Evolutionary conservation across 2,113 vertebrate genomes (phyloP), one percentile per base, ranked within the genome.

Genomic region (Apodemus speciosus): DNA sequence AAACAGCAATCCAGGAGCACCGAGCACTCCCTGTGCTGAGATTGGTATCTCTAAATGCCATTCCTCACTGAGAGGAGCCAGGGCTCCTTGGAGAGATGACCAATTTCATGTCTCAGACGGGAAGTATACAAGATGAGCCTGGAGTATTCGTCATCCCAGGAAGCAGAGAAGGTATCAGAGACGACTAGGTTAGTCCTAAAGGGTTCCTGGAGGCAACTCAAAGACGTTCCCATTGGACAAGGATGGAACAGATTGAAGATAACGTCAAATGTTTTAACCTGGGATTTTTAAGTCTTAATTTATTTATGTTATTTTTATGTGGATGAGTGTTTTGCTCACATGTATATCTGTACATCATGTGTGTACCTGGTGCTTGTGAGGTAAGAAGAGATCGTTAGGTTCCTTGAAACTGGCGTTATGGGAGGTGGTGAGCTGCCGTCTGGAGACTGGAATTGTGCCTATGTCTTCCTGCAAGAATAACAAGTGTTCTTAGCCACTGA

Each of bases 91-190:
- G 60, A 92, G 94, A 94, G 91, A 89, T 72, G 75, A 89, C 56
- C 77, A 84, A 94, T 93, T 73, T 91, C 51, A 69, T 46, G 60
- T 92, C 60, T 15, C 35, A n/a, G 2, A n/a, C 60, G 40, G 81
- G 66, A 88, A 94, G 88, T 68, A 40, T 80, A 69, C 76, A 92
- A 73, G 38, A 88, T 49, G n/a, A 92, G 11, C n/a, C 85, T 86
- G 23, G 46, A 94, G 87, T 93, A 75, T 94, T n/a, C 79, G 5
- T 81, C 60, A 60, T 9, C 35, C 66, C 69, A 71, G 38, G 89
- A 91, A 93, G 85, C 32, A 87, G 89, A 77, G 75, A 91, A 51
- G 9, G 53, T 69, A 68, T 66, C 68, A 56, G 3, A 56, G 14
- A 72, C 38, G 66, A 71, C 66, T 30, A 71, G 66, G 23, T 23